phyloP scores from a whole-genome alignment of 2,888 invertebrate genomes.

The Eurytoma adleriae region DNA sequence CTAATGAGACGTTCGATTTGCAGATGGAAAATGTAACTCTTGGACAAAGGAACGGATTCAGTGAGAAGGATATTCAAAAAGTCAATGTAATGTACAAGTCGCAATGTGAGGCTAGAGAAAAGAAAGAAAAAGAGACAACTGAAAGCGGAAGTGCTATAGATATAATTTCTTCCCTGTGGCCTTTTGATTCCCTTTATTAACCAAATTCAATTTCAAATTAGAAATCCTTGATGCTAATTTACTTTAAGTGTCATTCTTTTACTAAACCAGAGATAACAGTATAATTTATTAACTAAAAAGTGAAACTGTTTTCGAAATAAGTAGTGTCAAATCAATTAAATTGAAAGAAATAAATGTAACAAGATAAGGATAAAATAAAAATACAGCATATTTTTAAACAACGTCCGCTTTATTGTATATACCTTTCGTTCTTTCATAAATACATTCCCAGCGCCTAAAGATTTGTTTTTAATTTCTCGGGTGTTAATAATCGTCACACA shows the following conservation, averaged over 20 bases:
- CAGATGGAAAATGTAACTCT: slow-evolving; percentile 77
- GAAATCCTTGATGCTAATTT: background rate
- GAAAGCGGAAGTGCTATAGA: slow-evolving; percentile 64
- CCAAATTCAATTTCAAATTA: too few species aligned
- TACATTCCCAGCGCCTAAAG: slow-evolving; percentile 66
- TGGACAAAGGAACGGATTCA: slow-evolving; percentile 79
- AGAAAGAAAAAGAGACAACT: slow-evolving; percentile 65
- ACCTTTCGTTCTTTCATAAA: slow-evolving; percentile 67
- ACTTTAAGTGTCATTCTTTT: background rate
- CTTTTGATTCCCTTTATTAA: slow-evolving; percentile 1
- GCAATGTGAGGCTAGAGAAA: slow-evolving; percentile 64
- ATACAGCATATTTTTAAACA: slow-evolving; percentile 63
- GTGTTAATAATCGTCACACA: slow-evolving; percentile 41
- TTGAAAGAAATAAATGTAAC: background rate
- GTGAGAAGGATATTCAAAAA: slow-evolving; percentile 79
- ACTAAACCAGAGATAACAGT: background rate
- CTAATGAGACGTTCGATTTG: slow-evolving; percentile 48
- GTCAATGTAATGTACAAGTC: slow-evolving; percentile 80
- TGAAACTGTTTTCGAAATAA: background rate
- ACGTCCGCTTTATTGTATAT: slow-evolving; percentile 72
- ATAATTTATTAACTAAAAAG: background rate
- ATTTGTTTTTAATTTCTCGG: slow-evolving; percentile 47
- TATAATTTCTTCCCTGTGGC: slow-evolving; percentile 35
- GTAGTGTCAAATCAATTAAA: background rate
- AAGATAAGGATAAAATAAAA: background rate